Evolutionary conservation across 2,888 invertebrate genomes (phyloP).

Genomic region (Gastracanthus pulcherrimus): DNA sequence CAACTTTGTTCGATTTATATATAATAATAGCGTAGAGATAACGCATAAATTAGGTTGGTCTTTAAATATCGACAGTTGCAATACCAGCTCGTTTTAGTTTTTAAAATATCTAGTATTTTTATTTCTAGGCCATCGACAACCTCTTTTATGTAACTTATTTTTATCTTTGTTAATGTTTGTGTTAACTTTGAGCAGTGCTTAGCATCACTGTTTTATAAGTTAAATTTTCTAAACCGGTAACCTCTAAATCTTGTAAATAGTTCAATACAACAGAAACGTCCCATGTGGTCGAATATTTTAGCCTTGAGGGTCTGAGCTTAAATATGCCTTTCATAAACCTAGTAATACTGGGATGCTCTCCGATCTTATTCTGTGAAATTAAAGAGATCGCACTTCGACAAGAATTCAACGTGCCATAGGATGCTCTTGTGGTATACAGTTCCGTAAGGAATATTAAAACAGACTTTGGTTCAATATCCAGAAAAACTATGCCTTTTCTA

Average conservation of each 20-base stretch:
- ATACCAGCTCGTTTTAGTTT: not conserved
- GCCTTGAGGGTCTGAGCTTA: too few relatives aligned
- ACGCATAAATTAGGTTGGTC: not conserved
- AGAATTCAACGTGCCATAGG: too few relatives aligned
- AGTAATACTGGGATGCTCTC: too few relatives aligned
- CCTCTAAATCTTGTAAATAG: not conserved
- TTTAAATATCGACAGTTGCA: not conserved
- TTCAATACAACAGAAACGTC: too few relatives aligned
- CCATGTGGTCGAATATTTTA: too few relatives aligned
- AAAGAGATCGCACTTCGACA: too few relatives aligned
- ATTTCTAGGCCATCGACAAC: not conserved
- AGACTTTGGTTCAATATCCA: slow-evolving; percentile 42
- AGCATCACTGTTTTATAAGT: not conserved
- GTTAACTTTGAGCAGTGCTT: slow-evolving; percentile 4
- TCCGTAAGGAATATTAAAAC: slow-evolving; percentile 47
- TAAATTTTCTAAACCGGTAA: not conserved
- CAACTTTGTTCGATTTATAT: not conserved
- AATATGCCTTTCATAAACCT: not conserved
- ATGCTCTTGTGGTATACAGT: not conserved
- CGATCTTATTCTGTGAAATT: too few relatives aligned
- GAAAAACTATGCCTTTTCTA: slow-evolving; percentile 33
- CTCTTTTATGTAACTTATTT: not conserved
- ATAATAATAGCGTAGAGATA: not conserved
- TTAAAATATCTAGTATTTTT: not conserved
- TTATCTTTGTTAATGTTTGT: slow-evolving; percentile 8